Evolutionary conservation across 2,888 invertebrate genomes (phyloP), one percentile per base, ranked within the genome.

Genomic region (Schizotus pectinicornis): DNA sequence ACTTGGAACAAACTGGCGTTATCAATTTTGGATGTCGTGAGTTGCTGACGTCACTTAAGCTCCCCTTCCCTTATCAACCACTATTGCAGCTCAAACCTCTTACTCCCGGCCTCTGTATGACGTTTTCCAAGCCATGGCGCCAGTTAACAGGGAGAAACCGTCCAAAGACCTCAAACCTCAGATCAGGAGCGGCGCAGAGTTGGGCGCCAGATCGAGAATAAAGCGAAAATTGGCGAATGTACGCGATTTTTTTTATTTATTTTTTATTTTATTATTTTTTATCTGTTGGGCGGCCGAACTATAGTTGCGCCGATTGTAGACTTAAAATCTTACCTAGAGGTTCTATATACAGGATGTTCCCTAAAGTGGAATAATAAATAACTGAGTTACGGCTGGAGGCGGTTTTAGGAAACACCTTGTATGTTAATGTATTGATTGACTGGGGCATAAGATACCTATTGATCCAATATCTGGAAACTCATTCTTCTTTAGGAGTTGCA

Each of bases 11-110:
- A 75, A 81, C 83, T 59, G 87, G 86, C 9, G 85, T 83, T 11
- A 86, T 87, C 57, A 87, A 87, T 77, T 86, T 85, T 78, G 84
- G 83, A 8, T 86, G 85, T 75, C 81, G 85, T 83, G 76, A 77
- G 78, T 75, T 59, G 63, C 63, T 67, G 58, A 9, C 33, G 41
- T 50, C 7, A 50, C 1, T 11, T n/a, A n/a, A n/a, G n/a, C n/a
- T 41, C 30, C n/a, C 1, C 3, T 30, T 42, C 2, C 1, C 42
- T 45, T 52, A 36, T 45, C 34, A 36, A 22, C 31, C 11, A 6
- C 8, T 22, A n/a, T 55, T 48, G 59, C 65, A 52, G 59, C 67
- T 38, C 68, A 70, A 54, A 62, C 68, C 14, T 57, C 54, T 58
- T 80, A 80, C 62, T 60, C 72, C 46, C 65, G 80, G 36, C 79